Percentiles rank a stretch among this genome's conserved stretches.
phyloP scores from a whole-genome alignment of 2,113 vertebrate genomes.

The Pitta sordida region DNA sequence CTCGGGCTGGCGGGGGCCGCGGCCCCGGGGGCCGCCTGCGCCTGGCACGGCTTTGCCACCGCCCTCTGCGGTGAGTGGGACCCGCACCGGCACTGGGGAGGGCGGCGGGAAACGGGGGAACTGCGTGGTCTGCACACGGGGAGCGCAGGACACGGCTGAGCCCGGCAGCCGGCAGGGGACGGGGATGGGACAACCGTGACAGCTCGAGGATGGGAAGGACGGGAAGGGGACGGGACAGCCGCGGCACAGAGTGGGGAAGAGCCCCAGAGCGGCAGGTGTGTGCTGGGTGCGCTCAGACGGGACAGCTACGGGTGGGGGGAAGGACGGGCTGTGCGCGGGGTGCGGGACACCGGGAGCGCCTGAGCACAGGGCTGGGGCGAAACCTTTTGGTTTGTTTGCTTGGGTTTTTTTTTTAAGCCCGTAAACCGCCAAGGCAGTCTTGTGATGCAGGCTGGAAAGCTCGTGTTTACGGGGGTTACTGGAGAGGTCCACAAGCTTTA shows the following conservation, averaged over 20 bases:
- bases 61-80: slow-evolving; percentile 79
- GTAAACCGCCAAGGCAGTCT: not conserved
- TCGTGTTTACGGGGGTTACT: accelerated
- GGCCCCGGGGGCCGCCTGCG: slow-evolving; percentile 69
- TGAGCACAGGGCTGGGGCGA: not conserved
- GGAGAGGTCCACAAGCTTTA: not conserved
- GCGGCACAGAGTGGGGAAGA: no score
- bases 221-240: not conserved
- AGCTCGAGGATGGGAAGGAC: not conserved
- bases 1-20: slow-evolving; percentile 73
- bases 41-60: slow-evolving; percentile 85
- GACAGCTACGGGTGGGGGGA: accelerated
- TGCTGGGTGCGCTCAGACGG: not conserved
- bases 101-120: not conserved
- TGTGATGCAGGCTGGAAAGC: not conserved
- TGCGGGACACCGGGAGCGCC: not conserved
- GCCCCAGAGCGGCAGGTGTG: not conserved
- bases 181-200: not conserved
- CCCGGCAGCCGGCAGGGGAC: not conserved
- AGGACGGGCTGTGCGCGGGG: not conserved
- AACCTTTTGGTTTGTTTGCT: not conserved
- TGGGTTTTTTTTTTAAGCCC: not conserved
- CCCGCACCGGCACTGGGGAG: no score
- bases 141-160: not conserved
- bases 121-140: not conserved